phyloP scores from a whole-genome alignment of 1,140 invertebrate genomes.

The Anoplophora glabripennis region DNA sequence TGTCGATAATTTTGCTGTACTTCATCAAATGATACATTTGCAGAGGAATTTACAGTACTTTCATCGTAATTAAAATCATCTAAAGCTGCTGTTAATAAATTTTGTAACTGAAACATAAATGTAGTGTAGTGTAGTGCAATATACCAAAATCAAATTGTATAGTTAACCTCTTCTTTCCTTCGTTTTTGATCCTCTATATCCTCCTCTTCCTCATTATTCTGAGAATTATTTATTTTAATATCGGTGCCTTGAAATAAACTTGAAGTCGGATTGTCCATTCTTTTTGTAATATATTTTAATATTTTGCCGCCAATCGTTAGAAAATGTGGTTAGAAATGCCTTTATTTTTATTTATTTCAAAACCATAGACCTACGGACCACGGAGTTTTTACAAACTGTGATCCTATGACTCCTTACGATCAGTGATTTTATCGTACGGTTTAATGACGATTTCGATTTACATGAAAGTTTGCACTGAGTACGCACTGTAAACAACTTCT shows the following conservation, averaged over 20 bases:
- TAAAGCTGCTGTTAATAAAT: slow-evolving; percentile 39
- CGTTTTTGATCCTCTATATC: slow-evolving; percentile 43
- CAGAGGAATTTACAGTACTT: slow-evolving; percentile 45
- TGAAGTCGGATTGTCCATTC: slow-evolving; percentile 33
- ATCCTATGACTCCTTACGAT: no score
- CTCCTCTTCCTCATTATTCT: slow-evolving; percentile 45
- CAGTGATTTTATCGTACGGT: no score
- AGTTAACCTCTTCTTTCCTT: slow-evolving; percentile 41
- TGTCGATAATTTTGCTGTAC: slow-evolving; percentile 37
- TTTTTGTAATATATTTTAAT: background rate
- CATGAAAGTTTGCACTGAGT: no score
- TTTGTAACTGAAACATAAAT: slow-evolving; percentile 38
- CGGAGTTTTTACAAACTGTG: no score
- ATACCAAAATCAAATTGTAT: background rate
- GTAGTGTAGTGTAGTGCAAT: background rate
- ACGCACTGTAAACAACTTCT: no score
- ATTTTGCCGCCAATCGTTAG: no score
- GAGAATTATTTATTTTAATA: slow-evolving; percentile 37
- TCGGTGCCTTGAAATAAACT: slow-evolving; percentile 37
- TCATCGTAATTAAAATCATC: slow-evolving; percentile 46
- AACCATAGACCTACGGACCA: no score
- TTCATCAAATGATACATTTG: slow-evolving; percentile 36
- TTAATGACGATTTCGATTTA: no score
- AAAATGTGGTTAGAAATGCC: no score
- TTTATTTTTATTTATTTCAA: no score